Evolutionary conservation across 2,113 vertebrate species (phyloP).

Genomic region (Protobothrops mucrosquamatus): DNA sequence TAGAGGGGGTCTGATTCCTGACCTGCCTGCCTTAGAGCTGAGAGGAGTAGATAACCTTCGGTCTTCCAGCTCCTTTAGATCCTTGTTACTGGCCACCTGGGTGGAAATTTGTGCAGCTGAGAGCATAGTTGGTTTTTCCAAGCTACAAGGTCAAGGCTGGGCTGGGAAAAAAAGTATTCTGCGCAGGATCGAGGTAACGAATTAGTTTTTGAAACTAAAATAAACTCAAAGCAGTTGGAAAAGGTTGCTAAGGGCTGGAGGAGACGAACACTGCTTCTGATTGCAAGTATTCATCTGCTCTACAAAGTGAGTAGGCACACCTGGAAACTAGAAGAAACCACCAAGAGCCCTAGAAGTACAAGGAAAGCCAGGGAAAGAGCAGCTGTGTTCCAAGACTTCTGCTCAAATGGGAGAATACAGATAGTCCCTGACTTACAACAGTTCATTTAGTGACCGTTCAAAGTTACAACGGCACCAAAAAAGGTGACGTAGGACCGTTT

Average conservation of each 20-base stretch:
- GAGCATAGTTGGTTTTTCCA: background rate
- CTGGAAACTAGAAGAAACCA: background rate
- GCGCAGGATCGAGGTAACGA: background rate
- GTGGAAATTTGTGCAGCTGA: background rate
- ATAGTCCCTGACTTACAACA: background rate
- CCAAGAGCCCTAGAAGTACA: background rate
- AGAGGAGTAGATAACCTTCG: background rate
- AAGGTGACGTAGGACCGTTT: background rate
- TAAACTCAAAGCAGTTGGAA: background rate
- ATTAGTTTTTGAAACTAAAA: background rate
- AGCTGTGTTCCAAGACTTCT: background rate
- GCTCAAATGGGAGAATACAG: background rate
- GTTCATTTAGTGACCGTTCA: background rate
- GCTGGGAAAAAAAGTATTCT: background rate
- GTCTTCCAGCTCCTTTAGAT: background rate
- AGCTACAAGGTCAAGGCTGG: background rate
- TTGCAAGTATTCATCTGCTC: background rate
- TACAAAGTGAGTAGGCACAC: background rate
- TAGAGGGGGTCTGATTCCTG: background rate
- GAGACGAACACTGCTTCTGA: too few species aligned
- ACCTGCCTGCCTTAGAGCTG: background rate
- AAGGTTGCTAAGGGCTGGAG: background rate
- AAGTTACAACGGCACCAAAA: background rate
- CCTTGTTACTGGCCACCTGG: background rate
- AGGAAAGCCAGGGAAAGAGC: background rate